A percentile compares a stretch with the other conserved stretches of the same genome.
phyloP scores from a whole-genome alignment of 1,140 invertebrate species.

The Subanguina moxae region DNA sequence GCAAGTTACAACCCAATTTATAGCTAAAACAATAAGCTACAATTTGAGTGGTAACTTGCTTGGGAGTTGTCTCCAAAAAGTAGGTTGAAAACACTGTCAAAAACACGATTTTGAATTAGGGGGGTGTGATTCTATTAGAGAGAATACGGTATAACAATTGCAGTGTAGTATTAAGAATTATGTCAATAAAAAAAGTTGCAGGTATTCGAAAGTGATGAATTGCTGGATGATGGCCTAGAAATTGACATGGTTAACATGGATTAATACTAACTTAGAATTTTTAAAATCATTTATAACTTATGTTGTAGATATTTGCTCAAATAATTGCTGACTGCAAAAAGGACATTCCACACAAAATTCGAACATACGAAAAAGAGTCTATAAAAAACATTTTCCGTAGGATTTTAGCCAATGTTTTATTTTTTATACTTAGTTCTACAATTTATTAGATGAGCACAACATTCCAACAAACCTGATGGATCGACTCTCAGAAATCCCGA shows the following conservation, averaged over 20 bases:
- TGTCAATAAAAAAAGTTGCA: slow-evolving; percentile 3
- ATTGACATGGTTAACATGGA: slow-evolving; percentile 20
- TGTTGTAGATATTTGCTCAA: slow-evolving; percentile 19
- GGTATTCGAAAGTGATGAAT: slow-evolving; percentile 19
- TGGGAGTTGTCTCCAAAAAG: no score
- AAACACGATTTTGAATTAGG: no score
- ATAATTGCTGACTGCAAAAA: slow-evolving; percentile 32
- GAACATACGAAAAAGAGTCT: slow-evolving; percentile 31
- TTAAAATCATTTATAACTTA: neutral
- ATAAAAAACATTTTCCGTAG: slow-evolving; percentile 28
- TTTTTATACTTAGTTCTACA: slow-evolving; percentile 10
- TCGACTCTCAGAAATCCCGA: slow-evolving; percentile 23
- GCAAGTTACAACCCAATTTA: no score
- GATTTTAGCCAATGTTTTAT: slow-evolving; percentile 1
- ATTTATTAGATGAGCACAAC: slow-evolving; percentile 24
- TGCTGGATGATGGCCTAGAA: slow-evolving; percentile 24
- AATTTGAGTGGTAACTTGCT: no score
- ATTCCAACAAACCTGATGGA: slow-evolving; percentile 21
- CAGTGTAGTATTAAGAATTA: no score
- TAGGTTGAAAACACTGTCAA: no score
- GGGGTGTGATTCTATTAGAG: no score
- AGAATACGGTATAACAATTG: no score
- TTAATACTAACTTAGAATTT: no score
- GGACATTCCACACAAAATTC: slow-evolving; percentile 25
- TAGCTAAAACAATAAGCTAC: no score